phyloP scores from a whole-genome alignment of 2,113 vertebrate species.

The Eptesicus fuscus region DNA sequence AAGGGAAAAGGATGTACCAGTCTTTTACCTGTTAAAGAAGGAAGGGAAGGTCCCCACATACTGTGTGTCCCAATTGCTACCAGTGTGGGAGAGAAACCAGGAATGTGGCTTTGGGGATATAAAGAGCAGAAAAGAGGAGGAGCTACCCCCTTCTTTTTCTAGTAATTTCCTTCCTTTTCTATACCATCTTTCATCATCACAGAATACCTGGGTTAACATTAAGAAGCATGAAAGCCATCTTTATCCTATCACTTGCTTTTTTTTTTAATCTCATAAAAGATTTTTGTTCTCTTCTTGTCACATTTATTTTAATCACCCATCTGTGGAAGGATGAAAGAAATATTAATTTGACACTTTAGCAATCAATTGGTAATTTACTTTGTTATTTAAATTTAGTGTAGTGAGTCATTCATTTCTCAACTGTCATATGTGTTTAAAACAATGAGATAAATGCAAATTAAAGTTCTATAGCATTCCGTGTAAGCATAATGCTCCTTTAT shows the following conservation, averaged over 20 bases:
- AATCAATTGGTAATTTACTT: constrained; percentile 28
- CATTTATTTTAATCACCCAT: not conserved
- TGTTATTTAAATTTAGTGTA: not conserved
- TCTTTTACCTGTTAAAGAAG: not conserved
- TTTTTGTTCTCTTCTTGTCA: not conserved
- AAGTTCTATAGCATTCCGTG: constrained; percentile 12
- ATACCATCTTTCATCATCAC: not conserved
- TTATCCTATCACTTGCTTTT: not conserved
- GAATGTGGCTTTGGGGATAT: not conserved
- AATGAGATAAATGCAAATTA: constrained; percentile 33
- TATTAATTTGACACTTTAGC: constrained; percentile 39
- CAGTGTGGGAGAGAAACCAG: not conserved
- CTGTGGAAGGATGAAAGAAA: not conserved
- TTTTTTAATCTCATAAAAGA: not conserved
- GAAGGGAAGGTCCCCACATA: not conserved
- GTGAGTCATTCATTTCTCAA: constrained; percentile 30
- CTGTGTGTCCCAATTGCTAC: not conserved
- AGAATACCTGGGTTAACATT: not conserved
- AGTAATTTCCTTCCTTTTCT: not conserved
- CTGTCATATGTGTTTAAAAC: constrained; percentile 27
- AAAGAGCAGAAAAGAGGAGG: not conserved
- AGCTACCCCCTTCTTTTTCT: not conserved
- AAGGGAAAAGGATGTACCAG: not conserved
- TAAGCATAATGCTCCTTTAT: not conserved
- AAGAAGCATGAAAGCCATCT: not conserved